Base-by-base conservation (phyloP, 2,797 vertebrate genomes). In the Oreonectes daqikongensis region DNA sequence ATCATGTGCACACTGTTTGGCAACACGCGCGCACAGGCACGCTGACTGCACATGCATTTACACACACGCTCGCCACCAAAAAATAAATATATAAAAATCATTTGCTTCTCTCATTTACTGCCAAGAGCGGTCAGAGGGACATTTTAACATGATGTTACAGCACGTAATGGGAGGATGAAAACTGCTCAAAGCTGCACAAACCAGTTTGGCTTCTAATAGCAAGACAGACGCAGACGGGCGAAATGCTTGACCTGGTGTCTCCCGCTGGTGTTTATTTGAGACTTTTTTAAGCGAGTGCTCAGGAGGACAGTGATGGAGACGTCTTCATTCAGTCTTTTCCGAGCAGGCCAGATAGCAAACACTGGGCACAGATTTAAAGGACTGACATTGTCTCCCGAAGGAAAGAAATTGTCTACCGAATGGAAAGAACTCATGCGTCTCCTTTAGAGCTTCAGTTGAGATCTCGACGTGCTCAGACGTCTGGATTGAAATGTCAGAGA, bases 21-120 rank as follows among this genome's bases (percentile, higher is more conserved):
- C 75, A 69, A 75, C 74, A 75, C 22, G 38, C 84, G 81, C 87
- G 82, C 88, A 86, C 81, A 57, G 32, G 74, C 72, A 75, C 83
- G 74, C 82, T 80, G 81, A 86, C 53, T 76, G 60, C 82, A 55
- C 84, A 59, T 85, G 74, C 61, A 75, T 79, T 69, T 57, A 53
- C 72, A 68, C 46, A 57, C 74, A 42, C 81, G 85, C 84, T 88
- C 85, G 84, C 84, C 81, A 81, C 89, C 82, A 61, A 89, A 42
- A 86, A 85, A 89, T 86, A 88, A 89, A 92, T 92, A 92, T 90
- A 92, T 92, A 92, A 91, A 90, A 90, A 89, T 80, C 40, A 60
- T 65, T 75, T 50, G 35, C 87, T 90, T 91, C 90, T 90, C 90
- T 92, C 91, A 90, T 92, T 87, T 78, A 68, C 9, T 75, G 89